Conservation (phyloP, 53 echinoderm and acorn worm species). For the Temnopleurus reevesii region DNA sequence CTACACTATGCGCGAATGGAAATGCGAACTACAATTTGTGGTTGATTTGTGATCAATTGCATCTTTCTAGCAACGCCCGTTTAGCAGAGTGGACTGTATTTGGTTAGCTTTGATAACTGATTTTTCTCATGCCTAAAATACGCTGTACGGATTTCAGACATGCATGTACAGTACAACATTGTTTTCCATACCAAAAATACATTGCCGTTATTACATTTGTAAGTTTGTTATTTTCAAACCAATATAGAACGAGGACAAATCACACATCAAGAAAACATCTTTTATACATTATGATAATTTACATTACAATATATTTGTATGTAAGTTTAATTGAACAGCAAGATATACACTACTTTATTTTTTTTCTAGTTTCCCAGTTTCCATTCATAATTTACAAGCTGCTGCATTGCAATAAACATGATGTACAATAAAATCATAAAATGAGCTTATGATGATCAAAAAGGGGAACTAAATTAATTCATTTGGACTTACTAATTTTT, state of each 20-base stretch:
- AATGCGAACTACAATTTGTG: no score
- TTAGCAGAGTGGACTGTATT: no score
- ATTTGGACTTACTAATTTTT: no score
- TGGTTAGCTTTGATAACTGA: no score
- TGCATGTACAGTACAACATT: not conserved
- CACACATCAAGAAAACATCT: not conserved
- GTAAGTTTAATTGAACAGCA: conserved; percentile 23
- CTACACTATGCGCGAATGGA: no score
- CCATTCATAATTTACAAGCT: conserved; percentile 27
- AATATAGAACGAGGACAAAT: not conserved
- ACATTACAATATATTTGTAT: conserved; percentile 5
- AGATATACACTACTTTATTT: conserved; percentile 24
- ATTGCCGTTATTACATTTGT: no score
- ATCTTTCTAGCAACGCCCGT: no score
- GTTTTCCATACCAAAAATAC: no score
- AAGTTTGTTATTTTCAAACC: not conserved
- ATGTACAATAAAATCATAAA: not conserved
- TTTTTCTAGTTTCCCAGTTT: not conserved
- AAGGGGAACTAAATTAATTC: no score
- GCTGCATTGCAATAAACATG: conserved; percentile 1
- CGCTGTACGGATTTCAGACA: no score
- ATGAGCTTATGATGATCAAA: not conserved
- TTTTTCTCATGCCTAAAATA: no score
- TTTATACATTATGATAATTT: not conserved
- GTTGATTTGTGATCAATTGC: no score